Percentiles rank a stretch among this genome's conserved stretches.
These are phyloP conservation scores for Onychomys torridus DNA, from an alignment of 2,797 vertebrate species.

Conservation along the genomic window DNA sequence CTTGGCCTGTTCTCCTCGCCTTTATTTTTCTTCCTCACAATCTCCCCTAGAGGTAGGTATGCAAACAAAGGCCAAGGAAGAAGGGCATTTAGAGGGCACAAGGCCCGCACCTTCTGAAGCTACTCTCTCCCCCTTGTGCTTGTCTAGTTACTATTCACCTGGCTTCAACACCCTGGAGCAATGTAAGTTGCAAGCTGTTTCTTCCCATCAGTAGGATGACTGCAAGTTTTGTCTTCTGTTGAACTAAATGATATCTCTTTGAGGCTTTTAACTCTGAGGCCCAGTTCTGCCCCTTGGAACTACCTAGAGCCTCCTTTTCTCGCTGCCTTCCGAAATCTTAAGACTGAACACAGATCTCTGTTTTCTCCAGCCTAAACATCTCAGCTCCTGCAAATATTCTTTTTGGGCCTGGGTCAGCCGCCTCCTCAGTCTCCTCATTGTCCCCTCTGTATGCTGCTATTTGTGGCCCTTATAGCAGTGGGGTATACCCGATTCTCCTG, in stretches of 20 bases:
- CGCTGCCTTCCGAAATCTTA: not conserved
- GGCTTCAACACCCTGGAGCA: not conserved
- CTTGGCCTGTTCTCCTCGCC: constrained; percentile 38
- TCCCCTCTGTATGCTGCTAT: not conserved
- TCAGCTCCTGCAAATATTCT: constrained; percentile 1
- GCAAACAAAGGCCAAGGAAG: not conserved
- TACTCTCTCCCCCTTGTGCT: not conserved
- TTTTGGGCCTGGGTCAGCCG: not conserved
- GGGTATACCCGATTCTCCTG: not conserved
- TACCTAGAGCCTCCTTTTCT: not conserved
- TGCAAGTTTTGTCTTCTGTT: constrained; percentile 1
- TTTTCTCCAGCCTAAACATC: constrained; percentile 6
- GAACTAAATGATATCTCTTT: not conserved
- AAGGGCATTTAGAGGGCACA: not conserved
- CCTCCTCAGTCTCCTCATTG: not conserved
- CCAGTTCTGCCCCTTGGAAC: not conserved
- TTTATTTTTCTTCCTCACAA: not conserved
- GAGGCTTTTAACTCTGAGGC: constrained; percentile 5
- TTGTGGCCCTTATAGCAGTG: not conserved
- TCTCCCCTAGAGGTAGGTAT: not conserved
- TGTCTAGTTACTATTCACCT: not conserved
- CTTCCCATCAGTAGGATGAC: constrained; percentile 20
- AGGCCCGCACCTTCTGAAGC: not conserved
- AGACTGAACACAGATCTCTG: not conserved
- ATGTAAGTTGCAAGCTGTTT: constrained; percentile 12